Evolutionary conservation across 1,140 invertebrate species (phyloP).

Genomic region (Zaprionus vittiger): DNA sequence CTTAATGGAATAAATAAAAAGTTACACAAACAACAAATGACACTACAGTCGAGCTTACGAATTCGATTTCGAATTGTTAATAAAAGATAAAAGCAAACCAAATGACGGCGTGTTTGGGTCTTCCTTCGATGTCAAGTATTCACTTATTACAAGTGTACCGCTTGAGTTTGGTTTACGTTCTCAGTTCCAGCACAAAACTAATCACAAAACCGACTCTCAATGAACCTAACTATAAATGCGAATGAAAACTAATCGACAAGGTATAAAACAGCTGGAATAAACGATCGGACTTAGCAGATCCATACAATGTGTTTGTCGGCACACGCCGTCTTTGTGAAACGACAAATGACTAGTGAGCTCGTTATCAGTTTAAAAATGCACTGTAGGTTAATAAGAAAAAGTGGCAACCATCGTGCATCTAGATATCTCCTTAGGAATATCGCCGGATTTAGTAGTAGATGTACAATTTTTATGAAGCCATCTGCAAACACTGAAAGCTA

Average conservation of each 20-base stretch:
- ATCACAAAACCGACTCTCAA: slow-evolving; percentile 5
- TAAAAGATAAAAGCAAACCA: slow-evolving; percentile 2
- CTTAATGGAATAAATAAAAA: slow-evolving; percentile 17
- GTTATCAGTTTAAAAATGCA: neutral
- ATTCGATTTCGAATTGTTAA: slow-evolving; percentile 8
- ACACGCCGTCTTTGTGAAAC: slow-evolving; percentile 24
- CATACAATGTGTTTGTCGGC: slow-evolving; percentile 6
- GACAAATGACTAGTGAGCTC: slow-evolving; percentile 14
- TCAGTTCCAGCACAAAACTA: slow-evolving; percentile 7
- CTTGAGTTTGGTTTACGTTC: slow-evolving; percentile 4
- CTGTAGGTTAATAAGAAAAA: no score
- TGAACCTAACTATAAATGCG: slow-evolving; percentile 4
- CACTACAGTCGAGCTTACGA: neutral
- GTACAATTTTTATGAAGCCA: neutral
- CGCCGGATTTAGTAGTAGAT: no score
- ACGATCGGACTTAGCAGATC: slow-evolving; percentile 11
- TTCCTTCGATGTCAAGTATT: neutral
- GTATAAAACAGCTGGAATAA: slow-evolving; percentile 40
- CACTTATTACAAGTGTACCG: slow-evolving; percentile 4
- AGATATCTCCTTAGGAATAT: no score
- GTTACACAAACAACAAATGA: slow-evolving; percentile 16
- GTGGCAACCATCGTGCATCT: neutral
- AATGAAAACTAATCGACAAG: slow-evolving; percentile 7
- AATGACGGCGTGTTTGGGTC: slow-evolving; percentile 3
- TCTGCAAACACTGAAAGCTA: neutral